These are phyloP conservation scores for Lonchura striata DNA, from an alignment of 2,113 vertebrate genomes.

Conservation along the genomic window DNA sequence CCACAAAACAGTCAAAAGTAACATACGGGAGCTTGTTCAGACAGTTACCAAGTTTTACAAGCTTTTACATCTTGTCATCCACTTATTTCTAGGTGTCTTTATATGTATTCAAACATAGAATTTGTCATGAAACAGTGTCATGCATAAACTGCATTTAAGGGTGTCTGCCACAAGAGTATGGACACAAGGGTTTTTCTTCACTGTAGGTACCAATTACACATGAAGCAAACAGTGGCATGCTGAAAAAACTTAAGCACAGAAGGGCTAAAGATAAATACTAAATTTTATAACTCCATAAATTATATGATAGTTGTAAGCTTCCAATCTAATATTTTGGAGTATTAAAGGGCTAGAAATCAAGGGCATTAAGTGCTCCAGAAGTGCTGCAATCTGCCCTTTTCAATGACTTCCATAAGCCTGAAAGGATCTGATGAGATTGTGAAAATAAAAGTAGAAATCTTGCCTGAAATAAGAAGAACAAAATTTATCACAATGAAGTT, in stretches of 20 bases:
- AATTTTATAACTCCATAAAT: not conserved
- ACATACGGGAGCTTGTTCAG: not conserved
- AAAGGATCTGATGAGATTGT: not conserved
- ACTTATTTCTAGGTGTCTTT: not conserved
- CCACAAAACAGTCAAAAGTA: not conserved
- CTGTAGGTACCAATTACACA: not conserved
- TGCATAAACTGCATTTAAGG: not conserved
- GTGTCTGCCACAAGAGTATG: not conserved
- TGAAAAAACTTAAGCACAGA: not conserved
- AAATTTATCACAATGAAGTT: not conserved
- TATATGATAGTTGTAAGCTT: not conserved
- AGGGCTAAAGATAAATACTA: not conserved
- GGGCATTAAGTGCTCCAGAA: not conserved
- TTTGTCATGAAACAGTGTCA: not conserved
- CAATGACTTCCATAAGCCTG: not conserved
- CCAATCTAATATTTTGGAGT: not conserved
- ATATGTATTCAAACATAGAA: not conserved
- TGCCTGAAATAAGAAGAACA: not conserved
- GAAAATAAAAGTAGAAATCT: not conserved
- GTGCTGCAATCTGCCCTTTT: not conserved
- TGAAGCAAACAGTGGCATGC: not conserved
- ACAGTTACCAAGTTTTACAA: not conserved
- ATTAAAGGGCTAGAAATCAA: not conserved
- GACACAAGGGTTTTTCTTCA: not conserved
- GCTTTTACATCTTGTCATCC: not conserved